A percentile compares a stretch with the other conserved stretches of the same genome.
Evolutionary conservation across 2,113 vertebrate species (phyloP).

Genomic region (Bostrychus sinensis): DNA sequence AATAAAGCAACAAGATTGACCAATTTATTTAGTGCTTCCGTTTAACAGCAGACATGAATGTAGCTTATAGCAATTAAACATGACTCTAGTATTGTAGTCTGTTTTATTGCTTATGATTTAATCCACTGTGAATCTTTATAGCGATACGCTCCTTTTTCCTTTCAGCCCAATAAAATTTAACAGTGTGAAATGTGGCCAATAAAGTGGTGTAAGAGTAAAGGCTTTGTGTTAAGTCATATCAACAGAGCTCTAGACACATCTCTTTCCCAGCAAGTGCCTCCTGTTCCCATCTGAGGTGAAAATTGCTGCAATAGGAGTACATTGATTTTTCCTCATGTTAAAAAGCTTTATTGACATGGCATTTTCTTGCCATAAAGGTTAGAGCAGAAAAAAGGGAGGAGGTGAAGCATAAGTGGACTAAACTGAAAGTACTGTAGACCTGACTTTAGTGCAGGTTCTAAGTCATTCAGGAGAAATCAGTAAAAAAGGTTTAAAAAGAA

Average conservation of each 20-base stretch:
- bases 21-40: slow-evolving; percentile 3
- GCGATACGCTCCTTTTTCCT: slow-evolving; percentile 32
- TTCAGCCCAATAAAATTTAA: slow-evolving; percentile 58
- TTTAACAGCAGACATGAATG: slow-evolving; percentile 14
- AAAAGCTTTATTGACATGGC: slow-evolving; percentile 73
- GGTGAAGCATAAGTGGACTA: slow-evolving; percentile 40
- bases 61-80: slow-evolving; percentile 17
- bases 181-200: slow-evolving; percentile 40
- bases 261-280: background rate
- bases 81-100: slow-evolving; percentile 34
- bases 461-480: no score
- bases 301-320: slow-evolving; percentile 42
- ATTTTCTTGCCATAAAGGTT: slow-evolving; percentile 66
- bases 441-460: no score
- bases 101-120: slow-evolving; percentile 54
- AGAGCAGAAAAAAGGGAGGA: slow-evolving; percentile 34
- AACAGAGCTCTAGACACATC: background rate
- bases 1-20: background rate
- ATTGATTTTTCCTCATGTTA: slow-evolving; percentile 69
- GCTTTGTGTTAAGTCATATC: slow-evolving; percentile 28
- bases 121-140: slow-evolving; percentile 51
- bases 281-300: slow-evolving; percentile 1
- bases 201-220: slow-evolving; percentile 41
- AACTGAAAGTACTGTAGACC: slow-evolving; percentile 17
- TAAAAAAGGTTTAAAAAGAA: no score